Base-by-base conservation (phyloP, 2,888 invertebrate species). In the Sialis lutaria region DNA sequence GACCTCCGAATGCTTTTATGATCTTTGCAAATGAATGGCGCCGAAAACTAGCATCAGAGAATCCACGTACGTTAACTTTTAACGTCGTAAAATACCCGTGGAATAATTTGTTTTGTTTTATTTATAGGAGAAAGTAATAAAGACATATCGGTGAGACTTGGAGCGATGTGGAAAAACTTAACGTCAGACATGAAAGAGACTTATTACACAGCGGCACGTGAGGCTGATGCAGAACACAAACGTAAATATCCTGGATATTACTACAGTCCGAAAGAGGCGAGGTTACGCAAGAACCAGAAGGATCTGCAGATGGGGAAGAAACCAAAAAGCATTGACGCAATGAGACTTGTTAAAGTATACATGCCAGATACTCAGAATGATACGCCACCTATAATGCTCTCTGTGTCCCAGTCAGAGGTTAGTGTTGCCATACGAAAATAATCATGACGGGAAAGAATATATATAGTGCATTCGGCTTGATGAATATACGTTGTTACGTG, bases 1-100 rank as follows among this genome's bases (percentile, higher is more conserved):
- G 68, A 45, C 69, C 70, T 6, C 67, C 66, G 1, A 71, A 68
- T 56, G 69, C 70, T 4, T 72, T 71, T 55, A 71, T 71, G 69
- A 63, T 71, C 45, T 72, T 70, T 56, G 67, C 69, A 2, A 67
- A 67, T 52, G 66, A 69, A 53, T 68, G 67, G 67, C 60, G 70
- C 35, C 60, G 63, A 47, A 66, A 65, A 54, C 53, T 71, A 42
- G 64, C 67, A 5, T 53, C 57, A 5, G 62, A 69, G 56, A 57
- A 67, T 58, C 67, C 67, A 48, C 55, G 64, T 63, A 55, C 51
- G 52, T 49, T 31, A 37, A 33, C 37, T n/a, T 12, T 13, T 1
- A 44, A 3, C 3, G 7, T 12, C 30, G 8, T 9, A 22, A 9
- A 30, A 30, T 2, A 5, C 6, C 10, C 10, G 6, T 6, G 8